phyloP scores from a whole-genome alignment of 2,888 invertebrate species.

The Polydrusus pterygomalis region DNA sequence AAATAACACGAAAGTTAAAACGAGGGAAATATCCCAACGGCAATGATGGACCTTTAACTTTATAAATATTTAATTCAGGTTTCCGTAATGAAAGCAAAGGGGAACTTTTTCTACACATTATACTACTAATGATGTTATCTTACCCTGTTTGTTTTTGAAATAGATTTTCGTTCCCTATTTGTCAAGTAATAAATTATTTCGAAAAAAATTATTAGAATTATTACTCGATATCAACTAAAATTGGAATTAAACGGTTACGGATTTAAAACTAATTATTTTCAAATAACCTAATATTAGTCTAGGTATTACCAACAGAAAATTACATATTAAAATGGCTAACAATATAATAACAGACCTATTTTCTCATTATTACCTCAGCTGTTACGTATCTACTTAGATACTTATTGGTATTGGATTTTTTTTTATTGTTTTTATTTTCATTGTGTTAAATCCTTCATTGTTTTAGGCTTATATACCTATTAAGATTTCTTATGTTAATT shows the following conservation, averaged over 20 bases:
- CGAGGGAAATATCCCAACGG: too few relatives aligned
- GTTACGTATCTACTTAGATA: not conserved
- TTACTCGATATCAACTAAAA: not conserved
- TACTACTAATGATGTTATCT: too few relatives aligned
- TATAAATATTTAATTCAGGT: too few relatives aligned
- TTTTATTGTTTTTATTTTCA: not conserved
- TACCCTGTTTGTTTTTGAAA: too few relatives aligned
- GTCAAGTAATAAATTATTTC: too few relatives aligned
- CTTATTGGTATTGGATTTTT: not conserved
- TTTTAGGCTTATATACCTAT: too few relatives aligned
- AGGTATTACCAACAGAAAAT: slow-evolving; percentile 10
- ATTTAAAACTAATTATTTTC: not conserved
- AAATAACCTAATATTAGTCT: not conserved
- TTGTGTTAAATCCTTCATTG: not conserved
- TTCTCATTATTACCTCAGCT: not conserved
- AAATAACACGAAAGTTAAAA: too few relatives aligned
- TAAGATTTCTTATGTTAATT: too few relatives aligned
- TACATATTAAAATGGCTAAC: slow-evolving; percentile 2
- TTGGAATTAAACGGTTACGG: not conserved
- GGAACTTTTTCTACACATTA: too few relatives aligned
- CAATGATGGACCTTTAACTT: too few relatives aligned
- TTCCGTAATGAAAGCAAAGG: too few relatives aligned
- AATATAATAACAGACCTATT: slow-evolving; percentile 1
- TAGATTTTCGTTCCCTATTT: too few relatives aligned
- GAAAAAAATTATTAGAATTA: not conserved